Conservation (phyloP, 2,113 vertebrate species). For the Cynopterus brachyotis region DNA sequence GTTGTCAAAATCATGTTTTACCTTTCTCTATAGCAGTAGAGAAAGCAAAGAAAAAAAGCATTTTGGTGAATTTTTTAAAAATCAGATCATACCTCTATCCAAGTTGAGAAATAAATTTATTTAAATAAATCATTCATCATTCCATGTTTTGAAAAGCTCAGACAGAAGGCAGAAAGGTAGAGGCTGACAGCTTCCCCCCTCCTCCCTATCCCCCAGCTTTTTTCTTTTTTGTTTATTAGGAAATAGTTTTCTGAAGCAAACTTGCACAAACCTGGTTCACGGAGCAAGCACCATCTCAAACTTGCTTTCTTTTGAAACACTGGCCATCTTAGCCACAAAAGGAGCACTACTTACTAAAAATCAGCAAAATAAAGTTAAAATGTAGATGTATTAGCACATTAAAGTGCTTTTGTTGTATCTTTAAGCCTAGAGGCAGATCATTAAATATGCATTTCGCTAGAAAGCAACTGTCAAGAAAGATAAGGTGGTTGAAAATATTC, state of each 20-base stretch:
- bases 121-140: constrained; percentile 73
- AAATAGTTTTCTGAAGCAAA: constrained; percentile 67
- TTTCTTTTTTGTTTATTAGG: constrained; percentile 55
- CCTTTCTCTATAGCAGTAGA: background rate
- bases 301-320: constrained; percentile 43
- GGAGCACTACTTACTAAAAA: constrained; percentile 57
- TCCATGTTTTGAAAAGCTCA: constrained; percentile 77
- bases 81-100: constrained; percentile 69
- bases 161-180: constrained; percentile 70
- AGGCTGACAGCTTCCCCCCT: constrained; percentile 59
- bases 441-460: constrained; percentile 88
- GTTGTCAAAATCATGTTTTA: constrained; percentile 47
- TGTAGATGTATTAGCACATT: constrained; percentile 73
- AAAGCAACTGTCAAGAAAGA: constrained; percentile 87
- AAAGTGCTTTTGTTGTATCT: constrained; percentile 87
- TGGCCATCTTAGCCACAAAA: constrained; percentile 45
- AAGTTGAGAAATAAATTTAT: constrained; percentile 73
- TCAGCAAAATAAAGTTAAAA: constrained; percentile 83
- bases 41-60: constrained; percentile 47
- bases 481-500: constrained; percentile 84
- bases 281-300: constrained; percentile 57
- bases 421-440: constrained; percentile 87
- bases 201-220: background rate
- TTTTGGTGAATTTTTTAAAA: constrained; percentile 76
- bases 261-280: constrained; percentile 54